Percentiles rank a stretch among this genome's conserved stretches.
Evolutionary conservation across 2,113 vertebrate species (phyloP).

Genomic region (Cyanocitta stelleri): DNA sequence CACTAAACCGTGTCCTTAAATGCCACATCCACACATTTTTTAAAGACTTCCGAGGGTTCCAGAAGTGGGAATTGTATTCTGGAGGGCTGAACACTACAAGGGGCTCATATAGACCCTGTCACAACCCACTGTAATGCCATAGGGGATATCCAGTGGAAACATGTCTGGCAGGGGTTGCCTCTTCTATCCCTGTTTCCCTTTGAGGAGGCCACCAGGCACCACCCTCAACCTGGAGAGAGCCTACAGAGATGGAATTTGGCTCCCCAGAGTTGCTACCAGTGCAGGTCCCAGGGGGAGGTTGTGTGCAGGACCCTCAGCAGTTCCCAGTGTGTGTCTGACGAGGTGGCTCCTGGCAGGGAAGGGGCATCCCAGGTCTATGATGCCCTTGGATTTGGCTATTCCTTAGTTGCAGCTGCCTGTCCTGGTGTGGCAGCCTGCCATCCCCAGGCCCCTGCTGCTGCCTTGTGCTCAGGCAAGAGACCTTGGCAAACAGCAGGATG

Average conservation of each 20-base stretch:
- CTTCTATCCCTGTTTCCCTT: not conserved
- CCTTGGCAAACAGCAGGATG: not conserved
- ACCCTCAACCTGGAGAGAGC: not conserved
- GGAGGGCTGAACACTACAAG: accelerated
- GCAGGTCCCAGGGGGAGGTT: accelerated
- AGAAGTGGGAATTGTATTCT: not conserved
- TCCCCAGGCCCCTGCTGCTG: not conserved
- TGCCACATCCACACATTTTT: not conserved
- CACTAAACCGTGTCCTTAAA: not conserved
- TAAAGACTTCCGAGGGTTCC: not conserved
- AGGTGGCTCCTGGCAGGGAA: not conserved
- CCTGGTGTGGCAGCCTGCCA: not conserved
- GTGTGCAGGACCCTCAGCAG: not conserved
- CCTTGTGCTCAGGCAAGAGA: accelerated
- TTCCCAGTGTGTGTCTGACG: accelerated
- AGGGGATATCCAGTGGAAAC: not conserved
- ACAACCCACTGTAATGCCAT: not conserved
- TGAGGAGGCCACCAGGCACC: not conserved
- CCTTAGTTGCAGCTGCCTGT: not conserved
- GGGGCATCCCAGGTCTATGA: not conserved
- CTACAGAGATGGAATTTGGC: not conserved
- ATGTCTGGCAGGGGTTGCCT: not conserved
- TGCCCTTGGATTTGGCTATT: not conserved
- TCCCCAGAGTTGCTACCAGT: not conserved
- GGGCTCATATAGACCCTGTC: not conserved